Evolutionary conservation across 2,888 invertebrate species (phyloP).

Genomic region (Hydrotaea cyrtoneurina): DNA sequence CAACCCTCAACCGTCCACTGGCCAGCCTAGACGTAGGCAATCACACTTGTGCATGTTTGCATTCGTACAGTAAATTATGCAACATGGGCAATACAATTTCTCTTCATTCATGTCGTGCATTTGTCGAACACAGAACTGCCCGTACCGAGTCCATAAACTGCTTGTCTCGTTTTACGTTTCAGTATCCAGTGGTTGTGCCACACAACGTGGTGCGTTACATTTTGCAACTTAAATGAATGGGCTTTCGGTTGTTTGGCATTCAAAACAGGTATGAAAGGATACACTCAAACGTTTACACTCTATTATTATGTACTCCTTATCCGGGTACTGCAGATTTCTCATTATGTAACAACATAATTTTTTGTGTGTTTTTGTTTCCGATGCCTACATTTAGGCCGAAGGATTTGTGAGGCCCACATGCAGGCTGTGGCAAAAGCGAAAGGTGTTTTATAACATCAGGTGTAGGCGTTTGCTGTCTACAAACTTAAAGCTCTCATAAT

Average conservation of each 20-base stretch:
- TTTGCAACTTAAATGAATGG: not conserved
- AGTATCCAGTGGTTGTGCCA: not conserved
- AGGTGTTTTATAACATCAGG: slow-evolving; percentile 9
- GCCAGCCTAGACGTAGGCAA: slow-evolving; percentile 11
- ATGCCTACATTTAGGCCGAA: not conserved
- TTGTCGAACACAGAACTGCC: slow-evolving; percentile 1
- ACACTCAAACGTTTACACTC: not conserved
- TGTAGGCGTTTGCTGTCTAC: not conserved
- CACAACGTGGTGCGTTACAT: not conserved
- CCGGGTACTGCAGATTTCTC: slow-evolving; percentile 52
- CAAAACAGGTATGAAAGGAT: not conserved
- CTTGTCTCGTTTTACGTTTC: not conserved
- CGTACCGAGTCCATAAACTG: not conserved
- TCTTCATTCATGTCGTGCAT: slow-evolving; percentile 22
- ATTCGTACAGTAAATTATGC: not conserved
- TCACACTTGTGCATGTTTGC: not conserved
- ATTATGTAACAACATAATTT: slow-evolving; percentile 54
- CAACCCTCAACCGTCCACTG: not conserved
- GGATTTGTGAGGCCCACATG: not conserved
- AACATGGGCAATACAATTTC: slow-evolving; percentile 1
- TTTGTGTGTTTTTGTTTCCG: not conserved
- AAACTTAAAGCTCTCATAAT: not conserved
- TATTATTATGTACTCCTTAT: slow-evolving; percentile 36
- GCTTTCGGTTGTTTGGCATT: not conserved
- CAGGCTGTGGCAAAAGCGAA: slow-evolving; percentile 13